Percentiles rank a stretch among this genome's conserved stretches.
phyloP scores from a whole-genome alignment of 2,113 vertebrate genomes.

The Terrapene triunguis region DNA sequence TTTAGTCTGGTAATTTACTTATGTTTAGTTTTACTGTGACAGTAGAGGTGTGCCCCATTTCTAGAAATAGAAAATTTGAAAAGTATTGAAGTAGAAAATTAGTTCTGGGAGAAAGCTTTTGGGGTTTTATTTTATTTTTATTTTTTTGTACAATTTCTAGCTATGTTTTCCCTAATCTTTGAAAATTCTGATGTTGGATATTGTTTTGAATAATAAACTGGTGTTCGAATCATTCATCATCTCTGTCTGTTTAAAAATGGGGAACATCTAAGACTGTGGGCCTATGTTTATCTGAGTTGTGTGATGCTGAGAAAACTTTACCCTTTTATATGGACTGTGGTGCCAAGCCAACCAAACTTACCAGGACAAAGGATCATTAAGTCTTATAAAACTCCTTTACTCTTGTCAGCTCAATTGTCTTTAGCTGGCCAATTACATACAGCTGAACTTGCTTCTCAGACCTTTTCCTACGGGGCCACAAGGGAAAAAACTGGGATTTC shows the following conservation, averaged over 20 bases:
- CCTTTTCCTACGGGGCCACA: neutral
- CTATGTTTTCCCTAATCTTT: neutral
- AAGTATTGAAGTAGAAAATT: neutral
- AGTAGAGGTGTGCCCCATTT: neutral
- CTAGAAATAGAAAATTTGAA: neutral
- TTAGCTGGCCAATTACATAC: neutral
- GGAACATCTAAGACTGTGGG: neutral
- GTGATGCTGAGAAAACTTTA: neutral
- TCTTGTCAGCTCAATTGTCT: neutral
- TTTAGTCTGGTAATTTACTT: neutral
- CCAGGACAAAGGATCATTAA: neutral
- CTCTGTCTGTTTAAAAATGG: neutral
- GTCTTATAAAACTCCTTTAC: neutral
- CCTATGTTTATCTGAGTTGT: neutral
- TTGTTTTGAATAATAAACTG: neutral
- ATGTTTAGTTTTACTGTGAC: neutral
- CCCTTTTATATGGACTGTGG: neutral
- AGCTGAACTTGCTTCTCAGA: neutral
- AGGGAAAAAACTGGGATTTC: neutral
- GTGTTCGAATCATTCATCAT: neutral
- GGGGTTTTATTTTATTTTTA: rapidly evolving
- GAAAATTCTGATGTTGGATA: neutral
- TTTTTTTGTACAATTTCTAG: neutral
- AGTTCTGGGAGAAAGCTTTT: neutral
- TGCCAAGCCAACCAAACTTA: neutral